Base-by-base conservation (phyloP, 2,797 vertebrate genomes). In the Dallia pectoralis region DNA sequence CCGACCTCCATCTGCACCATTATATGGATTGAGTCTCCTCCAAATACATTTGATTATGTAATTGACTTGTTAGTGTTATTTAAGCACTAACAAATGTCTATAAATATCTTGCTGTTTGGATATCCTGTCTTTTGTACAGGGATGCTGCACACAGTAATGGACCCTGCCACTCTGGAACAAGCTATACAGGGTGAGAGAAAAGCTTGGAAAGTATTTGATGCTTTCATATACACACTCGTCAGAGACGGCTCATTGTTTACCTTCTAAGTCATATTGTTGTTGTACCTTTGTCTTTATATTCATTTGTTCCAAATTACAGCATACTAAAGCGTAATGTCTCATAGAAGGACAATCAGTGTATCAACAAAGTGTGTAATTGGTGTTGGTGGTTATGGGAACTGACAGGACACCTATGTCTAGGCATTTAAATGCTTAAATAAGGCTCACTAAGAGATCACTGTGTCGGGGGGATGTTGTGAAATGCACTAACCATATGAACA, bases 121-220 rank as follows among this genome's bases (percentile, higher is more conserved):
- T 18, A 65, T 16, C 44, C 8, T 74, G 18, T 71, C 77, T 51
- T 82, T 56, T 81, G 63, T 71, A 16, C 36, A 99, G 97, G 86
- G 61, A 89, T 96, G 86, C 88, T 97, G 83, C 89, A 92, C 77
- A 90, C 74, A 1, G 77, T 89, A 78, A 92, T 95, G 84, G 93
- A 97, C 67, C 83, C 84, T 11, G 66, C 87, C 64, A 79, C 90
- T 72, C 84, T 93, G 87, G 93, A 95, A 49, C 92, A 95, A 0
- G 87, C 88, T 6, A 86, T 90, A 77, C 93, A 97, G 94, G 95
- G 97, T 99, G 87, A 94, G 86, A 69, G 22, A 65, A 6, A 0
- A 56, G 15, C 73, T 32, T 72, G 79, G 74, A 66, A 70, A 72
- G 16, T n/a, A n/a, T n/a, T n/a, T n/a, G n/a, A n/a, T n/a, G n/a